A percentile compares a stretch with the other conserved stretches of the same genome.
Evolutionary conservation across 2,797 vertebrate genomes (phyloP).

Genomic region (Clarias platycephalus): DNA sequence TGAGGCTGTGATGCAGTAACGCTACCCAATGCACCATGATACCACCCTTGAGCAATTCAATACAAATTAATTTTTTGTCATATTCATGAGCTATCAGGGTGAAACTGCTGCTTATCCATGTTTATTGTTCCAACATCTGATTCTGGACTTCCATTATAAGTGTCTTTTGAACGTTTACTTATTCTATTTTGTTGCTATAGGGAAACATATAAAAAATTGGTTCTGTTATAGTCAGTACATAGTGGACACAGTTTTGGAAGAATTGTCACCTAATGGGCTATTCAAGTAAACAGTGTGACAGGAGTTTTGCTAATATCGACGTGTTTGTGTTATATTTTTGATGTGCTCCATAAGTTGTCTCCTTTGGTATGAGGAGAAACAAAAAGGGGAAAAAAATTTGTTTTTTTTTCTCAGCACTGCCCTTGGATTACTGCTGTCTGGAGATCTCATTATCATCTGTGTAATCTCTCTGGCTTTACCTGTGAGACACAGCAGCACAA

Average conservation of each 20-base stretch:
- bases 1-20: background rate
- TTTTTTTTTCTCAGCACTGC: background rate
- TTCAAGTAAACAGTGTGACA: background rate
- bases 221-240: background rate
- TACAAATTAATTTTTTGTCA: background rate
- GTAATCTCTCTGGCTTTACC: constrained; percentile 10
- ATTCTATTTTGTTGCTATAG: background rate
- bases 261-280: background rate
- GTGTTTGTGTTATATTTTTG: background rate
- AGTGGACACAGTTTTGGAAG: no score
- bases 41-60: background rate
- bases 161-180: background rate
- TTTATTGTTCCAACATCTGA: background rate
- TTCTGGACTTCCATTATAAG: background rate
- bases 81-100: background rate
- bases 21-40: background rate
- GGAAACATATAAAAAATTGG: no score
- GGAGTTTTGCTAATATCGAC: background rate
- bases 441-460: constrained; percentile 29
- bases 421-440: constrained; percentile 13
- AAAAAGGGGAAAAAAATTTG: background rate
- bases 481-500: constrained; percentile 6
- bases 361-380: background rate
- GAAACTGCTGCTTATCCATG: background rate
- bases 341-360: background rate